Percentiles rank a stretch among this genome's conserved stretches.
These are phyloP conservation scores for Spinibarbus caldwelli DNA, from an alignment of 2,797 vertebrate species.

Conservation along the genomic window DNA sequence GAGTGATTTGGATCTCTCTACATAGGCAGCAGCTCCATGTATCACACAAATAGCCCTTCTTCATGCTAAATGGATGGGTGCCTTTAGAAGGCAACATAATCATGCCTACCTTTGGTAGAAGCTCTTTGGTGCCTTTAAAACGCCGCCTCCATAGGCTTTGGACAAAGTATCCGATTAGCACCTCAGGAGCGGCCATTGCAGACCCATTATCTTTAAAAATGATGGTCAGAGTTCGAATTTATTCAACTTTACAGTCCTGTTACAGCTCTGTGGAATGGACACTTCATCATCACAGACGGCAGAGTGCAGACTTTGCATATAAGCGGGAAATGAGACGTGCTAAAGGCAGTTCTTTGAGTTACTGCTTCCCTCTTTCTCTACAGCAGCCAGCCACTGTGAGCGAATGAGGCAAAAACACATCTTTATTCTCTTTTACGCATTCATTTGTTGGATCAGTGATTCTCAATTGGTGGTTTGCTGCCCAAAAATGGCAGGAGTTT, in stretches of 20 bases:
- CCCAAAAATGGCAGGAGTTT: no score
- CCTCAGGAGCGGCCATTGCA: neutral
- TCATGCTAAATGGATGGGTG: neutral
- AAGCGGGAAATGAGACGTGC: slow-evolving; percentile 28
- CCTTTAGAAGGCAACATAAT: neutral
- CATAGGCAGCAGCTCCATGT: neutral
- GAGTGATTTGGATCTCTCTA: neutral
- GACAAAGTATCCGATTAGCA: neutral
- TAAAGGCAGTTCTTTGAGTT: slow-evolving; percentile 1
- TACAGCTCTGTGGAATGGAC: neutral
- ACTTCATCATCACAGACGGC: neutral
- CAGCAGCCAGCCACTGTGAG: neutral
- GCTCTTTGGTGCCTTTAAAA: neutral
- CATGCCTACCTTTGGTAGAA: neutral
- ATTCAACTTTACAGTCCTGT: neutral
- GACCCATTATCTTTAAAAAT: slow-evolving; percentile 21
- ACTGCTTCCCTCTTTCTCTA: neutral
- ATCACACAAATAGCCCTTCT: neutral
- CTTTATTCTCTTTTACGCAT: neutral
- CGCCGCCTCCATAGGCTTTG: neutral
- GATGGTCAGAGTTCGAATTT: neutral
- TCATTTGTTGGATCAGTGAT: slow-evolving; percentile 5
- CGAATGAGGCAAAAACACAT: neutral
- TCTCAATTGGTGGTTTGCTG: neutral
- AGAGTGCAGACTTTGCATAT: slow-evolving; percentile 35